phyloP scores from a whole-genome alignment of 2,797 vertebrate genomes.

The Huso huso region DNA sequence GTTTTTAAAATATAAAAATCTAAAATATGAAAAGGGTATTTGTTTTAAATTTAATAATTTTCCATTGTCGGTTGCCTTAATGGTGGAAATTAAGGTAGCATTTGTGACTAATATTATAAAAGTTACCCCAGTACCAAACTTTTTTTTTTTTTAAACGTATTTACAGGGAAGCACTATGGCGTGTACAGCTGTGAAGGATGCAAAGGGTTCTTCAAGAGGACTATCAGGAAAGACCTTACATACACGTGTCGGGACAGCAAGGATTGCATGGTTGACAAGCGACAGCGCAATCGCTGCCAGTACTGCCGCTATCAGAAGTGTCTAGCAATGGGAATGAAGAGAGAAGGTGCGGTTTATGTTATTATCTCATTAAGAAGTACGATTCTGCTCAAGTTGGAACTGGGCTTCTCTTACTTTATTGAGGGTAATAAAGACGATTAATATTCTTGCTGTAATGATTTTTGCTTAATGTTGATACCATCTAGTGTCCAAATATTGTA shows the following conservation, averaged over 20 bases:
- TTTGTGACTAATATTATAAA: too few relatives aligned
- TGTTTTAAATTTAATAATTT: too few relatives aligned
- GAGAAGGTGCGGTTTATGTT: slow-evolving; percentile 71
- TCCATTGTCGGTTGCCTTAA: too few relatives aligned
- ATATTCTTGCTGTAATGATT: neutral
- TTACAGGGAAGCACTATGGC: slow-evolving; percentile 83
- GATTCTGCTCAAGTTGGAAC: neutral
- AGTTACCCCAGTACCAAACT: too few relatives aligned
- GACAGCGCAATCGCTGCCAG: slow-evolving; percentile 91
- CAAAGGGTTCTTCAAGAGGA: slow-evolving; percentile 95
- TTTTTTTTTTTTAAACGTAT: neutral
- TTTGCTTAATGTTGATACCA: neutral
- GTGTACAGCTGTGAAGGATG: slow-evolving; percentile 96
- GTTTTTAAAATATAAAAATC: too few relatives aligned
- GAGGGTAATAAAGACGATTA: neutral
- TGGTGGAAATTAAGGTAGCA: too few relatives aligned
- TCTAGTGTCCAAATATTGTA: neutral
- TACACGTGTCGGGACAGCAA: slow-evolving; percentile 94
- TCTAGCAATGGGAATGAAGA: slow-evolving; percentile 93
- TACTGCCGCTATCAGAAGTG: slow-evolving; percentile 94
- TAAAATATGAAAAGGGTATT: too few relatives aligned
- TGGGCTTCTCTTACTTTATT: slow-evolving; percentile 10
- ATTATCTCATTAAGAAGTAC: neutral
- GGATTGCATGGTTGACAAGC: slow-evolving; percentile 91
- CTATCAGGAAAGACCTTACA: slow-evolving; percentile 88